These are phyloP conservation scores for Protobothrops flavoviridis DNA, from an alignment of 2,113 vertebrate species.

Conservation along the genomic window DNA sequence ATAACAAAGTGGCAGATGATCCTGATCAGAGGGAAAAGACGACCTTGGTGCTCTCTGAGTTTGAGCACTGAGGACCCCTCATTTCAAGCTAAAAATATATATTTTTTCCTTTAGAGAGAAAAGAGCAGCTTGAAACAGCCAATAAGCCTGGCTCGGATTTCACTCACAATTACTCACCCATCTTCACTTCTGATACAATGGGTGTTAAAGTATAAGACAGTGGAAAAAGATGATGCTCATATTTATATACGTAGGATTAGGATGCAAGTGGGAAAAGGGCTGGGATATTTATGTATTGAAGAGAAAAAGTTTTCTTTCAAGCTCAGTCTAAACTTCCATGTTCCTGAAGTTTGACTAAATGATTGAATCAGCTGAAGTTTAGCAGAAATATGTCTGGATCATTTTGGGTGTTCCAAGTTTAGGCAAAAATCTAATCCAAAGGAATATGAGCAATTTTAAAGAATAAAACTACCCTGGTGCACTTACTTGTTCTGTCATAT, in stretches of 20 bases:
- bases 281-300: not conserved
- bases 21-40: not conserved
- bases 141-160: not conserved
- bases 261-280: not conserved
- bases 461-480: not conserved
- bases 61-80: no score
- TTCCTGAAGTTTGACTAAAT: not conserved
- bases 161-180: not conserved
- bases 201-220: not conserved
- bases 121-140: not conserved
- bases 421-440: not conserved
- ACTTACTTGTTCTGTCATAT: not conserved
- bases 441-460: not conserved
- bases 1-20: not conserved
- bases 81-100: no score
- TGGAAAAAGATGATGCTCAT: not conserved
- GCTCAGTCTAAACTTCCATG: not conserved
- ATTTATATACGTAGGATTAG: not conserved
- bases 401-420: not conserved
- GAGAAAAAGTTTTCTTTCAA: not conserved
- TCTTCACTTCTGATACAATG: not conserved
- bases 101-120: no score
- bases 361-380: not conserved
- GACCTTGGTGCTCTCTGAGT: no score
- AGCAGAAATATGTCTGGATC: not conserved